phyloP scores from a whole-genome alignment of 2,113 vertebrate species.

The Miniopterus natalensis region DNA sequence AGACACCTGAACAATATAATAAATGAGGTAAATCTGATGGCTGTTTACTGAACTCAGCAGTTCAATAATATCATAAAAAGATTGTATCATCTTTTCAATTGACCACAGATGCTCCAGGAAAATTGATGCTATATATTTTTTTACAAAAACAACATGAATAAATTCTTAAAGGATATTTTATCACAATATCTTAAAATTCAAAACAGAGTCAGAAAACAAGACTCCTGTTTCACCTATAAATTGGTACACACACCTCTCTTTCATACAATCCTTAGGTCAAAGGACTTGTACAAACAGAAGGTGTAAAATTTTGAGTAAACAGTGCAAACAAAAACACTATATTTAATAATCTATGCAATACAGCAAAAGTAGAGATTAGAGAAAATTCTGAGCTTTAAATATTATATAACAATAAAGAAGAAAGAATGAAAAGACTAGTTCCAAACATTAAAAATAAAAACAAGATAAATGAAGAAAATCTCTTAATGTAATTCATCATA shows the following conservation, averaged over 20 bases:
- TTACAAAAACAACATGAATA: not conserved
- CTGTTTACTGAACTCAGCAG: not conserved
- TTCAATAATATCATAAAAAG: not conserved
- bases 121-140: not conserved
- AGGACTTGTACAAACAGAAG: not conserved
- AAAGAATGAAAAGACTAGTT: not conserved
- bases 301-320: not conserved
- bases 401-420: not conserved
- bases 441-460: not conserved
- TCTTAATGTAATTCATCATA: not conserved
- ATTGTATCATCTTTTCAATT: not conserved
- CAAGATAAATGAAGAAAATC: not conserved
- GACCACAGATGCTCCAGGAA: not conserved
- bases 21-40: not conserved
- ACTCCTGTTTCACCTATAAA: not conserved
- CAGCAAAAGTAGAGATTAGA: not conserved
- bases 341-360: not conserved
- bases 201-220: constrained; percentile 19
- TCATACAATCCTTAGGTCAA: not conserved
- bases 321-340: not conserved
- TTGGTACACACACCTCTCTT: not conserved
- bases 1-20: not conserved
- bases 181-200: not conserved
- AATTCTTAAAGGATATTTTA: not conserved
- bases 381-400: not conserved